Evolutionary conservation across 2,888 invertebrate species (phyloP), one percentile per base, ranked within the genome.

Genomic region (Stenoptilia bipunctidactyla): DNA sequence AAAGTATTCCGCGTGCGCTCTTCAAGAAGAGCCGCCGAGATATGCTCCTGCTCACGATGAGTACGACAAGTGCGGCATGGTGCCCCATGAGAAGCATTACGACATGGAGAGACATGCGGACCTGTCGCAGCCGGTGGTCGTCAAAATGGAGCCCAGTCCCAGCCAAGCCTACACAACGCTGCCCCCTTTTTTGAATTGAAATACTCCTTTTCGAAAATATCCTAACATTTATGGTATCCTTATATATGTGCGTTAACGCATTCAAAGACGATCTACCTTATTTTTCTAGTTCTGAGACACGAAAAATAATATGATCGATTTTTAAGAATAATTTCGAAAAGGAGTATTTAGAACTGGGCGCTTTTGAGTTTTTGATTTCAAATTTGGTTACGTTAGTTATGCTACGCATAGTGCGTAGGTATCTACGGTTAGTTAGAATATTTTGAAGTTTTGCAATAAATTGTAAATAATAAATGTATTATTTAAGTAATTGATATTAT

Each of bases 121-220:
- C 35, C 64, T 67, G 46, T 67, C 66, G 41, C 86, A 70, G 50
- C 75, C 60, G 30, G 86, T 67, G 48, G 86, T 74, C 53, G 82
- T 87, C 39, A 88, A 88, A 52, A 87, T 82, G 79, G 88, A 88
- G 55, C 86, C 87, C 14, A 82, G 74, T 34, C 61, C 63, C 53
- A 86, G 70, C 47, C 89, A 89, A 60, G 86, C 85, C 37, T 91
- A 90, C 61, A 90, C 90, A 33, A 87, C 90, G 40, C 73, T 91
- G 74, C 91, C 91, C 80, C 90, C 90, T 88, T 91, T 91, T 90
- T 86, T 90, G 88, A 90, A 90, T 82, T 90, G 85, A 85, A 85
- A 84, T 85, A 85, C 85, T 85, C 85, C 72, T 83, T 85, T 82
- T 82, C 85, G 77, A 85, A 84, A 82, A 74, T 83, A 69, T 72